Conservation (phyloP, 2,797 vertebrate species). For the Echiichthys vipera region DNA sequence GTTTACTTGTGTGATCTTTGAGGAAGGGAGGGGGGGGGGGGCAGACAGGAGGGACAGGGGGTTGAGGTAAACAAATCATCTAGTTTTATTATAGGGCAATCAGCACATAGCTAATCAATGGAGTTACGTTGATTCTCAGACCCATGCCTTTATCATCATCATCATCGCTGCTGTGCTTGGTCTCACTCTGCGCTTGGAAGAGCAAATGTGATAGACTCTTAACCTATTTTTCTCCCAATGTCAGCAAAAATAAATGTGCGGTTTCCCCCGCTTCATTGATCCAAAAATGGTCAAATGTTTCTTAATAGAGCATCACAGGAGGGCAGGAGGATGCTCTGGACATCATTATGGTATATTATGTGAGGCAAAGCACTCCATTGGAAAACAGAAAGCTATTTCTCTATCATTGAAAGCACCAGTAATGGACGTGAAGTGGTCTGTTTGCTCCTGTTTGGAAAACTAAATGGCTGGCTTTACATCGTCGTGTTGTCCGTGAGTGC, state of each 20-base stretch:
- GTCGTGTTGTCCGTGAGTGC: conserved; percentile 66
- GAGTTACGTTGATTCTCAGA: conserved; percentile 27
- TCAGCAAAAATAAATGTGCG: conserved; percentile 26
- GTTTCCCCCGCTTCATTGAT: conserved; percentile 6
- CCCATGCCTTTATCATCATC: conserved; percentile 36
- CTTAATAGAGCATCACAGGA: conserved; percentile 43
- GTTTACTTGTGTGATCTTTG: conserved; percentile 47
- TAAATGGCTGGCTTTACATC: conserved; percentile 77
- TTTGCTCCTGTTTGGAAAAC: conserved; percentile 75
- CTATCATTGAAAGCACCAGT: conserved; percentile 66
- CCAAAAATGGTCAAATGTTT: conserved; percentile 45
- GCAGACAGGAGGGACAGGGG: not conserved
- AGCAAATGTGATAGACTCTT: conserved; percentile 18
- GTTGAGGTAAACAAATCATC: conserved; percentile 40
- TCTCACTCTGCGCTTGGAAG: conserved; percentile 15
- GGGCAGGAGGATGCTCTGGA: conserved; percentile 41
- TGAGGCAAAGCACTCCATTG: conserved; percentile 65
- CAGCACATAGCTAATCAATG: conserved; percentile 20
- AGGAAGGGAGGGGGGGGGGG: not conserved
- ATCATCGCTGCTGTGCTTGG: not conserved
- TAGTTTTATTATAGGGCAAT: conserved; percentile 25
- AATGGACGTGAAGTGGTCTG: conserved; percentile 81
- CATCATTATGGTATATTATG: conserved; percentile 73
- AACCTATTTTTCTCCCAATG: conserved; percentile 10
- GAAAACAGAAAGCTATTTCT: conserved; percentile 70